Conservation (phyloP, 2,888 invertebrate species). For the Callinectes sapidus region DNA sequence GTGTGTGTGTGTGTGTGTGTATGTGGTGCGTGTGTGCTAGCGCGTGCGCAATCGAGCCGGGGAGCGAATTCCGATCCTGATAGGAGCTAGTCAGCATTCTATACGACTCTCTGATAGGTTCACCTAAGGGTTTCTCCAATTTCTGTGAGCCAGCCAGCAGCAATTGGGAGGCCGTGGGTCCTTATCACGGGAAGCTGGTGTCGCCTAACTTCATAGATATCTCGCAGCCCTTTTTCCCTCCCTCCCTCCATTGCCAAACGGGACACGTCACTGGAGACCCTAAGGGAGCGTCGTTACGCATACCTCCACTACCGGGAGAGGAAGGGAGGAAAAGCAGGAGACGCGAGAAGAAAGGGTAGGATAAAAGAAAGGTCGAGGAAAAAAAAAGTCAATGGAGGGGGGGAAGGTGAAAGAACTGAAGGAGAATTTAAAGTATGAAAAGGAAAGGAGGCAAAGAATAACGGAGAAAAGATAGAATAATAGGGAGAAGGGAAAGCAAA, state of each 20-base stretch:
- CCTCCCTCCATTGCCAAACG: background rate
- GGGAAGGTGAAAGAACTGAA: background rate
- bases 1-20: slow-evolving; percentile 5
- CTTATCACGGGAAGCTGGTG: background rate
- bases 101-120: background rate
- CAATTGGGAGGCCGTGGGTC: background rate
- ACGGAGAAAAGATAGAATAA: background rate
- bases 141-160: slow-evolving; percentile 2
- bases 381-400: background rate
- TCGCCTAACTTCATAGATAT: background rate
- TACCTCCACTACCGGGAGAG: background rate
- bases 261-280: background rate
- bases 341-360: background rate
- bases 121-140: background rate
- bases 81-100: background rate
- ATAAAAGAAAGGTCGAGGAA: background rate
- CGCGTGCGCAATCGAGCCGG: background rate
- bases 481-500: background rate
- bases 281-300: background rate
- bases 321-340: background rate
- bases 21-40: background rate
- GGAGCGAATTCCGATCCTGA: background rate
- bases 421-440: background rate
- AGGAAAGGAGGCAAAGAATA: background rate
- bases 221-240: background rate